Percentiles rank a stretch among this genome's conserved stretches.
phyloP scores from a whole-genome alignment of 2,113 vertebrate species.

The Glaucomys volans region DNA sequence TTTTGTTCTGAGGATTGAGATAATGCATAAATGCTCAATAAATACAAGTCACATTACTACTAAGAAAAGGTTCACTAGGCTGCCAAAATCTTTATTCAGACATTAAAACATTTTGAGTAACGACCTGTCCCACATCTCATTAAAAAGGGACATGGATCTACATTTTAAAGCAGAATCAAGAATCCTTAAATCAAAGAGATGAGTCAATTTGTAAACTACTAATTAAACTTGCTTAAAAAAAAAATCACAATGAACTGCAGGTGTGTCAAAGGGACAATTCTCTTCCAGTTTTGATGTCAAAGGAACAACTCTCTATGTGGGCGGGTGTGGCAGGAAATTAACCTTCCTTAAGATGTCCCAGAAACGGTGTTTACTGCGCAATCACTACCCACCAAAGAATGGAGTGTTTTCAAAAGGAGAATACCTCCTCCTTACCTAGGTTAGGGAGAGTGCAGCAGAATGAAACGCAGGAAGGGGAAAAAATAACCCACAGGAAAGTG shows the following conservation, averaged over 20 bases:
- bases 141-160: constrained; percentile 6
- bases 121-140: neutral
- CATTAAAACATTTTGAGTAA: constrained; percentile 17
- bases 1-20: neutral
- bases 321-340: neutral
- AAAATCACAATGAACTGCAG: constrained; percentile 11
- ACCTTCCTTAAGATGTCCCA: neutral
- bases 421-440: neutral
- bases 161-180: constrained; percentile 39
- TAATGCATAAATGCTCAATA: neutral
- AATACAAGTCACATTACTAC: neutral
- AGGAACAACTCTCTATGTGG: neutral
- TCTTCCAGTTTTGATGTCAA: constrained; percentile 5
- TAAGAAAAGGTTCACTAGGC: neutral
- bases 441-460: neutral
- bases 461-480: neutral
- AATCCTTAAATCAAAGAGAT: neutral
- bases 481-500: neutral
- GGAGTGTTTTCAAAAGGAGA: neutral
- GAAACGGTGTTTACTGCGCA: neutral
- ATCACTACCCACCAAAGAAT: neutral
- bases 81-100: constrained; percentile 17
- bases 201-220: constrained; percentile 33
- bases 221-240: constrained; percentile 43
- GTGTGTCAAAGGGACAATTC: constrained; percentile 30